These are phyloP conservation scores for Brachylomia viminalis DNA, from an alignment of 2,888 invertebrate genomes.

Conservation along the genomic window DNA sequence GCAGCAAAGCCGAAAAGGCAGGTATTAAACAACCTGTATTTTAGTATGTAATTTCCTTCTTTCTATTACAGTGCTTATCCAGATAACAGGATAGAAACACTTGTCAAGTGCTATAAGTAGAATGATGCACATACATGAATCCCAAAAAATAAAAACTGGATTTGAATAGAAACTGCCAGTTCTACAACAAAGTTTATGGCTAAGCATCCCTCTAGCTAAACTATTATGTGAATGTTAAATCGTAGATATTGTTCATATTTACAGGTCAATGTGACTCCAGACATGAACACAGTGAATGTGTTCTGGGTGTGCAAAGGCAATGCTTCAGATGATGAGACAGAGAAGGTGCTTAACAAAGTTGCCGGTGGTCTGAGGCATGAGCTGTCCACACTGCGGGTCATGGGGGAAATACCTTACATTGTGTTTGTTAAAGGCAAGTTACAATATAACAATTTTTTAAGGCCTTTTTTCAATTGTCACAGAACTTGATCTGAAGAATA, in stretches of 20 bases:
- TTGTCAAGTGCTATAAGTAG: background rate
- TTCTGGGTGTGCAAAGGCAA: constrained; percentile 92
- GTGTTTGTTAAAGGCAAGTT: constrained; percentile 92
- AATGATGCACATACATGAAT: background rate
- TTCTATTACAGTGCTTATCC: no score
- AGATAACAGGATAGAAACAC: background rate
- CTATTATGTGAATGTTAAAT: background rate
- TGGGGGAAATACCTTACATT: constrained; percentile 94
- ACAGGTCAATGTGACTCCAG: constrained; percentile 92
- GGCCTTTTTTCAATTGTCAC: background rate
- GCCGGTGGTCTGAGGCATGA: constrained; percentile 93
- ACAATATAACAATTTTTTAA: background rate
- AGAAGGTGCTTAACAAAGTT: constrained; percentile 88
- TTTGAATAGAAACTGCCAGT: background rate
- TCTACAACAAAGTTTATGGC: background rate
- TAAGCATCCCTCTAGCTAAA: no score
- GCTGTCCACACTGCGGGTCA: constrained; percentile 92
- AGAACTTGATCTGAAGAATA: background rate
- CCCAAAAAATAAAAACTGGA: background rate
- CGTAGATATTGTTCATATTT: constrained; percentile 30
- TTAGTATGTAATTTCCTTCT: background rate
- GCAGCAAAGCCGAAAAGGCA: no score
- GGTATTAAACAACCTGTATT: background rate
- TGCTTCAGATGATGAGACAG: constrained; percentile 87
- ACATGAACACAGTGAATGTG: constrained; percentile 92